phyloP scores from a whole-genome alignment of 2,797 vertebrate species.

The Falco novaeseelandiae region DNA sequence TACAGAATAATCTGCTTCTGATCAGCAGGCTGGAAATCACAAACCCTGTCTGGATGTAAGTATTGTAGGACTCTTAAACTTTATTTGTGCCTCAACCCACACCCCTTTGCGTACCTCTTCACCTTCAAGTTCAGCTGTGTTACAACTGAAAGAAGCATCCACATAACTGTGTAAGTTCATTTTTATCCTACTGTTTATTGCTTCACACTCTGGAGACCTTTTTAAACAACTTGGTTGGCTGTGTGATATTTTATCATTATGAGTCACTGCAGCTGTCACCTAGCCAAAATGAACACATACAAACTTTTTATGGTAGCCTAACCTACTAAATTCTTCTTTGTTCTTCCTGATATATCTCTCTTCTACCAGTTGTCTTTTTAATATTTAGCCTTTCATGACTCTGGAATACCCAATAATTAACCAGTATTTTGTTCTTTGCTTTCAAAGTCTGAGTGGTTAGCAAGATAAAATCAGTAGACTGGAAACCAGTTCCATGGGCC shows the following conservation, averaged over 20 bases:
- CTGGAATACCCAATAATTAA: not conserved
- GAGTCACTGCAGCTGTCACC: slow-evolving; percentile 13
- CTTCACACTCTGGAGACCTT: not conserved
- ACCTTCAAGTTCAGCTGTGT: not conserved
- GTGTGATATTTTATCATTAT: not conserved
- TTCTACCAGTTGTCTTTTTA: not conserved
- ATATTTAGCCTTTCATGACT: not conserved
- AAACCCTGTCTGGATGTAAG: not conserved
- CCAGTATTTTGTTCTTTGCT: not conserved
- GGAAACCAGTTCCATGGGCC: not conserved
- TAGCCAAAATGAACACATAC: not conserved
- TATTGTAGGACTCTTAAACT: not conserved
- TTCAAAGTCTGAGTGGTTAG: not conserved
- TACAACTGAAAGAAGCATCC: not conserved
- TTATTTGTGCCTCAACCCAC: not conserved
- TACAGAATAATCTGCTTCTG: not conserved
- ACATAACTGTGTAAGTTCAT: not conserved
- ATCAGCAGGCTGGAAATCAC: not conserved
- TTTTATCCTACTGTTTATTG: not conserved
- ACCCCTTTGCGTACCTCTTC: not conserved
- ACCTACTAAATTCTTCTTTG: not conserved
- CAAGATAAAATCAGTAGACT: not conserved
- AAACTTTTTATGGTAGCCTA: not conserved
- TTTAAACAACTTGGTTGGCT: not conserved
- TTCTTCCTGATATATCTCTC: not conserved